These are phyloP conservation scores for Phlogophora meticulosa DNA, from an alignment of 2,888 invertebrate genomes.

Conservation along the genomic window DNA sequence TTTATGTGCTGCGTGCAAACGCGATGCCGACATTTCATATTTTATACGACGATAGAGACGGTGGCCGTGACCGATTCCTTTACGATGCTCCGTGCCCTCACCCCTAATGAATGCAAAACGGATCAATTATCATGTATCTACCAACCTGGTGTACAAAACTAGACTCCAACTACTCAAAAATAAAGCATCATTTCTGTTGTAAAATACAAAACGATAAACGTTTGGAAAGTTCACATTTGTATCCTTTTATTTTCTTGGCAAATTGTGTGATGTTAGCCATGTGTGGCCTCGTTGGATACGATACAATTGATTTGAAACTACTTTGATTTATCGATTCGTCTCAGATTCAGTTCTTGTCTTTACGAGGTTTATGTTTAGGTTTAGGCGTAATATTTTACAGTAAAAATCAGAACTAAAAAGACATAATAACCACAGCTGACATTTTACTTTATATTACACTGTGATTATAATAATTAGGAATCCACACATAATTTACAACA, in stretches of 20 bases:
- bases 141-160: constrained; percentile 41
- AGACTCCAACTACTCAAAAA: constrained; percentile 8
- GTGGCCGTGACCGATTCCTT: constrained; percentile 59
- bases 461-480: neutral
- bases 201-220: neutral
- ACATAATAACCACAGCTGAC: neutral
- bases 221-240: constrained; percentile 12
- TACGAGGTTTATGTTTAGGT: neutral
- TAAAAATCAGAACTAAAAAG: neutral
- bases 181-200: neutral
- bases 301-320: constrained; percentile 19
- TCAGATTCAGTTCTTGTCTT: neutral
- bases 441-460: too few species aligned
- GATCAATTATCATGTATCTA: constrained; percentile 55
- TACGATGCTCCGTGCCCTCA: constrained; percentile 43
- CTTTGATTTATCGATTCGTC: neutral
- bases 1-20: constrained; percentile 53
- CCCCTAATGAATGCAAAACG: constrained; percentile 51
- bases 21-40: constrained; percentile 45
- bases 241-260: constrained; percentile 32
- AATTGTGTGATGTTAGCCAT: constrained; percentile 16
- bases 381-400: neutral
- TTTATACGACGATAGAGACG: constrained; percentile 45
- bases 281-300: neutral
- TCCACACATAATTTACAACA: neutral